phyloP scores from a whole-genome alignment of 2,113 vertebrate genomes.

The Tachycineta bicolor region DNA sequence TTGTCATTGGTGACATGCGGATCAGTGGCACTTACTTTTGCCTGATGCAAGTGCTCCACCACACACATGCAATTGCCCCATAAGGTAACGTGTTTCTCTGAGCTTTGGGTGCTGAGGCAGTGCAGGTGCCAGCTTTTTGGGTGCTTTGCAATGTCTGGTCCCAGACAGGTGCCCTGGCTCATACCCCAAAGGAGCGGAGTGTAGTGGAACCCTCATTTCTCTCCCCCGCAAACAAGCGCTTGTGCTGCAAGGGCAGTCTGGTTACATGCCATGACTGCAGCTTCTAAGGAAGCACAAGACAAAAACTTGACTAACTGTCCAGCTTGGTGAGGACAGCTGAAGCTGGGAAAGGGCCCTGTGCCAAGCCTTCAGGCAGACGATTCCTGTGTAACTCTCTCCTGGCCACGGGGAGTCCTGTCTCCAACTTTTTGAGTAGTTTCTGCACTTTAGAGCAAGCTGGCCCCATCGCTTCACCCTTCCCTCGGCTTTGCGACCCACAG shows the following conservation, averaged over 20 bases:
- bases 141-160: rapidly evolving
- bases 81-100: background rate
- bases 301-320: background rate
- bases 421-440: background rate
- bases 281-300: background rate
- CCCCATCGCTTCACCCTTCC: background rate
- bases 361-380: background rate
- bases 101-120: background rate
- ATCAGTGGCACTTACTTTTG: background rate
- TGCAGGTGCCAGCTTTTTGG: background rate
- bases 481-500: background rate
- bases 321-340: background rate
- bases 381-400: background rate
- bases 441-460: background rate
- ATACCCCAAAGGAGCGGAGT: background rate
- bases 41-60: background rate
- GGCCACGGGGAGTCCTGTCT: rapidly evolving
- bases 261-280: rapidly evolving
- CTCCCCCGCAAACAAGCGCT: background rate
- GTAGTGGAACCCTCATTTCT: background rate
- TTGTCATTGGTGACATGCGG: rapidly evolving
- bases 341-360: background rate
- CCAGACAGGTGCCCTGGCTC: background rate
- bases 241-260: background rate
- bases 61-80: rapidly evolving